A percentile compares a stretch with the other conserved stretches of the same genome.
Evolutionary conservation across 1,140 invertebrate species (phyloP).

Genomic region (Cephus cinctus): DNA sequence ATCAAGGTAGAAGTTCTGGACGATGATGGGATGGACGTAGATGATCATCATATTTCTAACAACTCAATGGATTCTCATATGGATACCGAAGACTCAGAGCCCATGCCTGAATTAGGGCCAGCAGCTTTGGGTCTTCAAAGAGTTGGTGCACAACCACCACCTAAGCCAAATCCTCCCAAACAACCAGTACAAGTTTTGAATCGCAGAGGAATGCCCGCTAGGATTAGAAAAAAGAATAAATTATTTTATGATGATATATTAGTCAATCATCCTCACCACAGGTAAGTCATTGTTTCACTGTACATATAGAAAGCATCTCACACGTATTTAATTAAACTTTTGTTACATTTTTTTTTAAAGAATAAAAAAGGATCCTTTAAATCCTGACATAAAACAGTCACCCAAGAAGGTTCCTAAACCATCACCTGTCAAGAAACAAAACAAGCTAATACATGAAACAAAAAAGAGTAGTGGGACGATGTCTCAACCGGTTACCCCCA

Average conservation of each 20-base stretch:
- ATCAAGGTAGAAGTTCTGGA: slow-evolving; percentile 57
- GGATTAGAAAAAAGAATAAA: slow-evolving; percentile 87
- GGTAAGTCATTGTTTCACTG: slow-evolving; percentile 30
- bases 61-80: slow-evolving; percentile 50
- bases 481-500: slow-evolving; percentile 43
- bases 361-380: slow-evolving; percentile 50
- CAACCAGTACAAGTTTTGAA: slow-evolving; percentile 76
- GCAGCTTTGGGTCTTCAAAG: slow-evolving; percentile 75
- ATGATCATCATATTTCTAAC: slow-evolving; percentile 51
- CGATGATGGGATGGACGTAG: slow-evolving; percentile 63
- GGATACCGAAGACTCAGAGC: slow-evolving; percentile 63
- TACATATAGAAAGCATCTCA: not conserved
- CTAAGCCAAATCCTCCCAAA: slow-evolving; percentile 65
- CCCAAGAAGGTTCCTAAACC: slow-evolving; percentile 58
- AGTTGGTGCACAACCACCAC: slow-evolving; percentile 71
- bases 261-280: slow-evolving; percentile 73
- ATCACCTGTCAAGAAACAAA: slow-evolving; percentile 62
- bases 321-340: slow-evolving; percentile 16
- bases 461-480: slow-evolving; percentile 29
- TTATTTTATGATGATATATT: slow-evolving; percentile 91
- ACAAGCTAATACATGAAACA: slow-evolving; percentile 46
- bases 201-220: slow-evolving; percentile 82
- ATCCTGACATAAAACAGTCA: slow-evolving; percentile 43
- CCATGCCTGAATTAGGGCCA: slow-evolving; percentile 67
- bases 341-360: slow-evolving; percentile 22